Evolutionary conservation across 2,113 vertebrate genomes (phyloP).

Genomic region (Alligator mississippiensis): DNA sequence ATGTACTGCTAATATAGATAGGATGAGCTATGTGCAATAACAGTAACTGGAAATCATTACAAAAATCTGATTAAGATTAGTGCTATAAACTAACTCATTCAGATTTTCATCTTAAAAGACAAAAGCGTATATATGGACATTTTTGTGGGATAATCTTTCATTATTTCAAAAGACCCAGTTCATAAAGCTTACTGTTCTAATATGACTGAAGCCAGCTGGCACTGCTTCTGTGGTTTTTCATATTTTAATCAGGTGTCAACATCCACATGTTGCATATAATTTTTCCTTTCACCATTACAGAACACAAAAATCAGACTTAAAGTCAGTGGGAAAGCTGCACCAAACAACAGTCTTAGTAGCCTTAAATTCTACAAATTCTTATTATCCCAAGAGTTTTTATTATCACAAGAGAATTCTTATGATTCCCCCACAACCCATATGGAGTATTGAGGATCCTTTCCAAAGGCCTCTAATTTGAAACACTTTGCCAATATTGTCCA

Average conservation of each 20-base stretch:
- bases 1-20: background rate
- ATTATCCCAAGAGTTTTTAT: background rate
- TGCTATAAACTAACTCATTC: background rate
- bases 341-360: background rate
- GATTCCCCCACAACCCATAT: background rate
- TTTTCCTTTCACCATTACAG: background rate
- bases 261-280: background rate
- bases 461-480: background rate
- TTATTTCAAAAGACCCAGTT: background rate
- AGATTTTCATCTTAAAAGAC: background rate
- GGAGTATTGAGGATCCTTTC: background rate
- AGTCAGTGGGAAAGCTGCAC: background rate
- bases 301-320: background rate
- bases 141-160: background rate
- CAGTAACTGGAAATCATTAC: background rate
- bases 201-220: background rate
- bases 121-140: background rate
- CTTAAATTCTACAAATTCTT: background rate
- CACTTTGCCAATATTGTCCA: background rate
- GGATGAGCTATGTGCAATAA: background rate
- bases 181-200: background rate
- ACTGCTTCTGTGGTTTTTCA: background rate
- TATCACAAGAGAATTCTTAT: background rate
- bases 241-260: background rate
- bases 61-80: background rate